These are phyloP conservation scores for Prenolepis imparis DNA, from an alignment of 2,888 invertebrate species.

Conservation along the genomic window DNA sequence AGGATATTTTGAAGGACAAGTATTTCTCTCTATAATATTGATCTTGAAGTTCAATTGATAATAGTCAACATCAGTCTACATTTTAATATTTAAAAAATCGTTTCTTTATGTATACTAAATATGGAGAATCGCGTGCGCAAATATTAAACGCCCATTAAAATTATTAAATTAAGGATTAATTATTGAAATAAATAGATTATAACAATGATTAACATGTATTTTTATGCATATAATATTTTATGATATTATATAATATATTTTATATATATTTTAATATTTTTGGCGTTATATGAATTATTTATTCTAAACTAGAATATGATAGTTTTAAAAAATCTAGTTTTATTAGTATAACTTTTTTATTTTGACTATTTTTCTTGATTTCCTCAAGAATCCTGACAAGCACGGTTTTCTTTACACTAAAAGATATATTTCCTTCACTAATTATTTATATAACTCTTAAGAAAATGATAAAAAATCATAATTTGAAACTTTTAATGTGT, in stretches of 20 bases:
- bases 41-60: neutral
- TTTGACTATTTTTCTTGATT: neutral
- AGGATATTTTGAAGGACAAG: neutral
- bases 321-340: neutral
- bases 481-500: constrained; percentile 31
- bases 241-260: neutral
- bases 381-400: neutral
- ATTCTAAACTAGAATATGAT: neutral
- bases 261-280: neutral
- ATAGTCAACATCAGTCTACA: neutral
- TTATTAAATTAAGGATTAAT: neutral
- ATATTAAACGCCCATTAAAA: neutral
- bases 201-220: neutral
- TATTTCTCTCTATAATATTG: neutral
- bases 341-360: neutral
- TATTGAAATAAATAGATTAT: neutral
- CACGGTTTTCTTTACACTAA: neutral
- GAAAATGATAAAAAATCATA: neutral
- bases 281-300: neutral
- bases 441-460: neutral
- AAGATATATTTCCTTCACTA: constrained; percentile 28
- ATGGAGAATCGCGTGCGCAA: neutral
- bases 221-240: neutral
- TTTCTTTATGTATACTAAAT: neutral
- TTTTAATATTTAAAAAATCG: neutral